Percentiles rank a stretch among this genome's conserved stretches.
Evolutionary conservation across 1,140 invertebrate genomes (phyloP).

Genomic region (Holotrichia oblita): DNA sequence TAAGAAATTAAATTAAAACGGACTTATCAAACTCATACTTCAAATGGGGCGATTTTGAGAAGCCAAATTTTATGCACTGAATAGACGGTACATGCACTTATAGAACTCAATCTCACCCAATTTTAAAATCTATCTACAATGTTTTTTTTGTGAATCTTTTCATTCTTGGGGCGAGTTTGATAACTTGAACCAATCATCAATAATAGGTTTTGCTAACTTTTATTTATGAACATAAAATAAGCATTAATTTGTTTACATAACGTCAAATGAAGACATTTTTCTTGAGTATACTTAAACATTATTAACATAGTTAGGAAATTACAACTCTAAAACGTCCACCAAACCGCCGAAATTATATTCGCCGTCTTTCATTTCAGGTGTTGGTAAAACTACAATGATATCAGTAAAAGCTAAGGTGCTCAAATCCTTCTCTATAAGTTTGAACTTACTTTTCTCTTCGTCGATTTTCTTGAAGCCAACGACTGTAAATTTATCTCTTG

Average conservation of each 20-base stretch:
- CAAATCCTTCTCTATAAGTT: constrained; percentile 19
- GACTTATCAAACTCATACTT: too few species aligned
- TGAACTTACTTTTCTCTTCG: constrained; percentile 26
- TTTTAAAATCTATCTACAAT: neutral
- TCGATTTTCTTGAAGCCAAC: constrained; percentile 15
- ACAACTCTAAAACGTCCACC: neutral
- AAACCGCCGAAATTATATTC: too few species aligned
- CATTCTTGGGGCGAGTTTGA: neutral
- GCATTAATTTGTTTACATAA: neutral
- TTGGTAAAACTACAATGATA: neutral
- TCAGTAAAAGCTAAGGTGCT: constrained; percentile 2
- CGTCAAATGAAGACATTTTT: neutral
- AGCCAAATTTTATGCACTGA: neutral
- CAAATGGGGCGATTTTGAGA: too few species aligned
- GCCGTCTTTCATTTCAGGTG: constrained; percentile 9
- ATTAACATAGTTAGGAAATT: neutral
- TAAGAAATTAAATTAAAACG: too few species aligned
- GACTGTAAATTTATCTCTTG: constrained; percentile 21
- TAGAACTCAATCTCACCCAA: constrained; percentile 1
- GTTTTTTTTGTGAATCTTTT: neutral
- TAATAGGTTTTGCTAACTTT: neutral
- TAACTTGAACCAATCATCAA: neutral
- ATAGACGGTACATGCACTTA: neutral
- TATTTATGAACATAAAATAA: constrained; percentile 11
- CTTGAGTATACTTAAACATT: constrained; percentile 11